Percentiles rank a stretch among this genome's conserved stretches.
Evolutionary conservation across 2,888 invertebrate species (phyloP).

Genomic region (Ornithoptera alexandrae): DNA sequence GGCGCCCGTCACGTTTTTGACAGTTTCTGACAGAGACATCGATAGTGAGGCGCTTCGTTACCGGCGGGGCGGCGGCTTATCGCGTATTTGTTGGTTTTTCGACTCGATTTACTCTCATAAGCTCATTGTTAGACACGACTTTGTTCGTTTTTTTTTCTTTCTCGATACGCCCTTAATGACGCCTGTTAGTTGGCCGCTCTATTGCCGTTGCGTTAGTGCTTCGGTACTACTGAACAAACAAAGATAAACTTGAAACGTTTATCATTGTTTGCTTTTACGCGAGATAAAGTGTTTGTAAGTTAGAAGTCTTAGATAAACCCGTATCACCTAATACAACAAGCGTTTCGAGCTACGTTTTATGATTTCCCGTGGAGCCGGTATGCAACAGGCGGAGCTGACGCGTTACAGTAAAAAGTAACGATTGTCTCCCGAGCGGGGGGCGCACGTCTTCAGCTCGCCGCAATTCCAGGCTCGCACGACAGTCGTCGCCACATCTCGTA

Average conservation of each 20-base stretch:
- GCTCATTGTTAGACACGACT: constrained; percentile 61
- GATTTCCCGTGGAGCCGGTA: no score
- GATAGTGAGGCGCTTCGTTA: constrained; percentile 73
- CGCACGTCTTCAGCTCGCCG: constrained; percentile 33
- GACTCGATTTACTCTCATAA: constrained; percentile 64
- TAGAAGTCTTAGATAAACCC: neutral
- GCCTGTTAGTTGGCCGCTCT: constrained; percentile 30
- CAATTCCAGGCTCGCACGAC: constrained; percentile 74
- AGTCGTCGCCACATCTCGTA: constrained; percentile 76
- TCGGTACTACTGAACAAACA: no score
- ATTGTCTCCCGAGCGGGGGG: no score
- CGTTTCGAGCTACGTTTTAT: no score
- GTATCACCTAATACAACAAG: neutral
- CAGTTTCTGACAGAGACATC: constrained; percentile 80
- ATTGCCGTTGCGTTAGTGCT: neutral
- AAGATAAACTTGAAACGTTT: constrained; percentile 43
- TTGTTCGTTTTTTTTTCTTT: constrained; percentile 41
- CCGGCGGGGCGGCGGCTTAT: constrained; percentile 71
- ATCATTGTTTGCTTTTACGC: neutral
- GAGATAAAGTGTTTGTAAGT: neutral
- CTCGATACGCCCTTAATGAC: constrained; percentile 53
- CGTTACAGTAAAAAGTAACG: neutral
- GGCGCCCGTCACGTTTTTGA: constrained; percentile 77
- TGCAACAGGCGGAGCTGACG: no score
- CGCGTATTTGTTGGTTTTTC: constrained; percentile 65